Percentiles rank a stretch among this genome's conserved stretches.
Conservation (phyloP, 2,888 invertebrate genomes). For the Electrophaes corylata region DNA sequence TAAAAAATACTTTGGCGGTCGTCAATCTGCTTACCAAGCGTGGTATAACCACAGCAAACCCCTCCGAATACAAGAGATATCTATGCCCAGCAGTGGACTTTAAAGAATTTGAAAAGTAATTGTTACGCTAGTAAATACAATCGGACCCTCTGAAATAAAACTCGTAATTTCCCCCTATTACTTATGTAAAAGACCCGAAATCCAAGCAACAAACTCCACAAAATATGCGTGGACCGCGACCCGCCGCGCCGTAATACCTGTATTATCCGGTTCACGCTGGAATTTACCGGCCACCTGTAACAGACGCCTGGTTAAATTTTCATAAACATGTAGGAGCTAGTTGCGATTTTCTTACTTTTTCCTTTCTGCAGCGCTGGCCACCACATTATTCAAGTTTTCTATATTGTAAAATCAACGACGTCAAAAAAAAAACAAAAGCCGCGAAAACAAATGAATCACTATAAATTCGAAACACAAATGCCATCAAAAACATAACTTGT, state of each 20-base stretch:
- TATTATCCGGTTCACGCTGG: slow-evolving; percentile 58
- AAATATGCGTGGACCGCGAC: slow-evolving; percentile 34
- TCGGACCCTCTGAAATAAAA: background rate
- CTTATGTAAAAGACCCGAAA: slow-evolving; percentile 24
- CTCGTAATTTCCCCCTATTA: slow-evolving; percentile 12
- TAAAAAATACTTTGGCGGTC: too few relatives aligned
- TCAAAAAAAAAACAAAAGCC: too few relatives aligned
- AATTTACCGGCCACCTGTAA: slow-evolving; percentile 76
- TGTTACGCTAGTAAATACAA: background rate
- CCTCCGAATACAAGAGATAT: too few relatives aligned
- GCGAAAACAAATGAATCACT: too few relatives aligned
- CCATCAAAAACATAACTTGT: too few relatives aligned
- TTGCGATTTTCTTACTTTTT: background rate
- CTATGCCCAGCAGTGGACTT: too few relatives aligned
- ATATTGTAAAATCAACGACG: too few relatives aligned
- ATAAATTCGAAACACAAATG: too few relatives aligned
- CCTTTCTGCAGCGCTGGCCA: too few relatives aligned
- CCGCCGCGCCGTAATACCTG: slow-evolving; percentile 48
- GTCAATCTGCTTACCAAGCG: too few relatives aligned
- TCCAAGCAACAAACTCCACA: slow-evolving; percentile 20
- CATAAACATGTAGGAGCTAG: slow-evolving; percentile 46
- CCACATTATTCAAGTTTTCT: too few relatives aligned
- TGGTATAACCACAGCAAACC: too few relatives aligned
- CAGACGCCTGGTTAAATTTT: slow-evolving; percentile 63
- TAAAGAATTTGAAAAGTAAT: background rate